phyloP scores from a whole-genome alignment of 1,140 invertebrate species.

The Lepidurus couesii region DNA sequence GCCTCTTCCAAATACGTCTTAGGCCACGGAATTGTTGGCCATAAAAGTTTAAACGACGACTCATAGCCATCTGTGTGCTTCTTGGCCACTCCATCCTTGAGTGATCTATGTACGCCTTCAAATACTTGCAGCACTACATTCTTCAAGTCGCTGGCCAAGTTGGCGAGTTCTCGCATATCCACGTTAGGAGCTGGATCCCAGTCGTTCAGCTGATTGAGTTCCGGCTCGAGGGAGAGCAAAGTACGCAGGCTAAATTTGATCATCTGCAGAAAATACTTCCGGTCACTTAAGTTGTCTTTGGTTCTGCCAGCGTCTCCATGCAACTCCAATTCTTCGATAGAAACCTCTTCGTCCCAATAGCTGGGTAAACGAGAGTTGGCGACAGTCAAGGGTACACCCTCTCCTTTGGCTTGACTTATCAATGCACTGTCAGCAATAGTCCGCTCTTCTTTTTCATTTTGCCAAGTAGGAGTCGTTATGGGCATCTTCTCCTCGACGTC shows the following conservation, averaged over 20 bases:
- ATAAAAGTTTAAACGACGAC: neutral
- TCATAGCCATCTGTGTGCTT: neutral
- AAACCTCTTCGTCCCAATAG: neutral
- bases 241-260: neutral
- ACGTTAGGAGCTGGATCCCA: neutral
- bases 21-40: constrained; percentile 11
- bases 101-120: neutral
- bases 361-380: neutral
- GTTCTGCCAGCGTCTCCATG: neutral
- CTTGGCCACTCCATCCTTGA: neutral
- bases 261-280: neutral
- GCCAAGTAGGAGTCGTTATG: neutral
- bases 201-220: neutral
- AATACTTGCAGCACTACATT: neutral
- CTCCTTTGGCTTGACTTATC: constrained; percentile 4
- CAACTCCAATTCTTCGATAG: neutral
- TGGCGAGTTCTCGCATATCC: neutral
- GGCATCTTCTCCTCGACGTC: neutral
- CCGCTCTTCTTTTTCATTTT: neutral
- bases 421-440: neutral
- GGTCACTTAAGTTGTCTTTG: neutral
- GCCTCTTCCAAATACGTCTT: neutral
- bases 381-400: neutral
- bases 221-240: constrained; percentile 9
- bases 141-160: neutral